These are phyloP conservation scores for Oxyura jamaicensis DNA, from an alignment of 2,113 vertebrate species.

Conservation along the genomic window DNA sequence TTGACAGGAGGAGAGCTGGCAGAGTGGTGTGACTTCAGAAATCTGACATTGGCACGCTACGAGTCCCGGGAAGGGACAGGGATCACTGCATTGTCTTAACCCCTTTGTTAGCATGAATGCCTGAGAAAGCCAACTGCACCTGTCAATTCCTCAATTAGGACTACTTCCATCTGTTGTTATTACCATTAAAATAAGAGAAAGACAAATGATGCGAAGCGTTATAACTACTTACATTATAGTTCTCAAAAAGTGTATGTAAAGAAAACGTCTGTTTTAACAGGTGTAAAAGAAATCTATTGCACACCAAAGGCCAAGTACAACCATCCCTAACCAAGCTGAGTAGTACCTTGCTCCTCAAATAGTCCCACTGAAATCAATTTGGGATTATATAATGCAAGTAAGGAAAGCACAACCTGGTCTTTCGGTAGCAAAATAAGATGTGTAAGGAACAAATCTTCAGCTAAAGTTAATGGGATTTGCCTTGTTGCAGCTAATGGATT, in stretches of 20 bases:
- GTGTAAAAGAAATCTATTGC: not conserved
- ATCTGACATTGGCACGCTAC: conserved; percentile 56
- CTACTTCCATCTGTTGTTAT: not conserved
- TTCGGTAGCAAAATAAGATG: conserved; percentile 3
- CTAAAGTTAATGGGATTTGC: not conserved
- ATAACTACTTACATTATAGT: not conserved
- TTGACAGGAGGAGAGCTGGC: conserved; percentile 64
- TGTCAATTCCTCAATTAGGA: not conserved
- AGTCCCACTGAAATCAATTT: conserved; percentile 62
- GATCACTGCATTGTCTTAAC: not conserved
- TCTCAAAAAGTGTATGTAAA: not conserved
- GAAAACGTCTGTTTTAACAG: not conserved
- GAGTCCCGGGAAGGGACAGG: conserved; percentile 18
- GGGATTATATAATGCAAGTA: not conserved
- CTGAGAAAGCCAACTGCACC: not conserved
- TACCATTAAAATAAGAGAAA: not conserved
- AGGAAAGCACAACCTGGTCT: not conserved
- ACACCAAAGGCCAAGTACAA: not conserved
- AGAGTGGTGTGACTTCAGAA: conserved; percentile 41
- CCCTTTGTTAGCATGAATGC: not conserved
- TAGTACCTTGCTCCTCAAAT: not conserved
- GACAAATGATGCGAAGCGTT: not conserved
- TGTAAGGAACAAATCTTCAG: not conserved
- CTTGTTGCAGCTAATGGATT: not conserved
- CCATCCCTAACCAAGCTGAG: not conserved